Percentiles rank a stretch among this genome's conserved stretches.
Evolutionary conservation across 2,888 invertebrate species (phyloP).

Genomic region (Heliconius charithonia): DNA sequence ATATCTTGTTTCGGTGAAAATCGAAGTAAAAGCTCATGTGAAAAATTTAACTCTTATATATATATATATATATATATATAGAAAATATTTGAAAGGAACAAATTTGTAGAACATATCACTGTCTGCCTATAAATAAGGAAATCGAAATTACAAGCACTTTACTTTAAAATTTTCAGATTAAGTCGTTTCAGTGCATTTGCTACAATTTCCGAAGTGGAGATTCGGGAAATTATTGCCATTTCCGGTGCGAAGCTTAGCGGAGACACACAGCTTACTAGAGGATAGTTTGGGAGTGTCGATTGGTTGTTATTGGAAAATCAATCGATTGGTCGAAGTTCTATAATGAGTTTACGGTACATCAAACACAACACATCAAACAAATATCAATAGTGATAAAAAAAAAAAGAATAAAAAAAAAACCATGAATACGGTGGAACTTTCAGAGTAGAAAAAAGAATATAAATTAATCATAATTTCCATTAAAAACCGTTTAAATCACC

Average conservation of each 20-base stretch:
- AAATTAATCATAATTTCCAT: no score
- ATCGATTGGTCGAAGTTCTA: background rate
- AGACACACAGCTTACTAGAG: slow-evolving; percentile 17
- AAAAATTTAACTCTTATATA: no score
- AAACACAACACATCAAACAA: no score
- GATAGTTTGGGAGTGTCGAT: slow-evolving; percentile 29
- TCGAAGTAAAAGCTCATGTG: no score
- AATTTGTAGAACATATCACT: background rate
- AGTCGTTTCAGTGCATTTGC: slow-evolving; percentile 42
- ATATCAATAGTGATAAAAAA: no score
- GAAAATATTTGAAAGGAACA: background rate
- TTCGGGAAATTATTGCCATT: slow-evolving; percentile 53
- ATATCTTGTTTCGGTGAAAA: no score
- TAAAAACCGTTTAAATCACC: no score
- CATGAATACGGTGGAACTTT: no score
- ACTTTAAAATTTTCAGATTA: slow-evolving; percentile 19
- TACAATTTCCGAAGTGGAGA: slow-evolving; percentile 51
- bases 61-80: no score
- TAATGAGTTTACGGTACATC: no score
- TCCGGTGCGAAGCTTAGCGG: slow-evolving; percentile 40
- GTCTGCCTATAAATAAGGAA: background rate
- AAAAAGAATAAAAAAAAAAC: no score
- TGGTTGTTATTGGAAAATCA: slow-evolving; percentile 14
- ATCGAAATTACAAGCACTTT: slow-evolving; percentile 30
- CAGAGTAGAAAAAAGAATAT: no score